Evolutionary conservation across 2,797 vertebrate genomes (phyloP), one percentile per base, ranked within the genome.

Genomic region (Strix occidentalis): DNA sequence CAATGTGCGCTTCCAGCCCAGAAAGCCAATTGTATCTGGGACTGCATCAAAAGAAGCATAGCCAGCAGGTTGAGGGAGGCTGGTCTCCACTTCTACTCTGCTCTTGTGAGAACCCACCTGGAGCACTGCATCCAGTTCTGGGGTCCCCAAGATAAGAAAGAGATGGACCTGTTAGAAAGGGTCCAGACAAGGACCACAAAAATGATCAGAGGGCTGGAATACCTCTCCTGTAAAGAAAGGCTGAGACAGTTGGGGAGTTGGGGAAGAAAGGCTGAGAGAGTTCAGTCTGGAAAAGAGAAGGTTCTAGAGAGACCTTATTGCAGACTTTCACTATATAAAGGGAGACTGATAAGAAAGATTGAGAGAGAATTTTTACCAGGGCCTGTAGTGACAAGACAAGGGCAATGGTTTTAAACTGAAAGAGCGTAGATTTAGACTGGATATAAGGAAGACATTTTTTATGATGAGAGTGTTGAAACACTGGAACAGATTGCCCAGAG

Each of bases 401-500:
- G 4, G 2, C 23, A 58, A 41, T 4, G 13, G 6, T 43, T 84
- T 87, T 74, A 57, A 51, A 25, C 16, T 53, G 37, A 71, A 48
- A 58, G 15, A 41, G 3, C 18, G 5, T 29, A 20, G 46, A 46
- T 69, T 72, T 60, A 51, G 6, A 10, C 4, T 56, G 29, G 19
- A 31, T 56, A 45, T 43, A 46, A 50, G 11, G 39, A 72, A 51
- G n/a, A 79, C 2, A 11, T 31, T 51, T 82, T 85, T 74, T 60
- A 13, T 1, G 1, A 15, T 33, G 3, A 28, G 6, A 2, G 1
- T 66, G 17, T 16, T 61, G n/a, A 78, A 43, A 65, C 16, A 26
- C 33, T 64, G 15, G 5, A 63, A 76, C 9, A 46, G 2, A 2
- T 78, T 37, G 4, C 18, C 18, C 48, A 33, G 8, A 25, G 9